Percentiles rank a stretch among this genome's conserved stretches.
phyloP scores from a whole-genome alignment of 2,888 invertebrate species.

The Bombylius major region DNA sequence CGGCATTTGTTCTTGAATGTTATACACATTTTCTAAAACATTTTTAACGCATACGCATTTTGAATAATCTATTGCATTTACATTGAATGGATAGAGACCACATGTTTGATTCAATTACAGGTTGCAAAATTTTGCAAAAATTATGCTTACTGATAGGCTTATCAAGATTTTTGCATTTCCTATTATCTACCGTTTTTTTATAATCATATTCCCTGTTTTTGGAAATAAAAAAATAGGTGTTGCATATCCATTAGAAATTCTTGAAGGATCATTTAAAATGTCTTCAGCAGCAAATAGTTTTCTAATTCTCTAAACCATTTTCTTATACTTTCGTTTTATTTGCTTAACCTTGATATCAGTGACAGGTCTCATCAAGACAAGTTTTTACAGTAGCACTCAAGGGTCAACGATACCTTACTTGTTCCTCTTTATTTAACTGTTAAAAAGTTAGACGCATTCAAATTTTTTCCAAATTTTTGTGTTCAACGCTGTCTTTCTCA shows the following conservation, averaged over 20 bases:
- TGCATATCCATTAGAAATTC: slow-evolving; percentile 4
- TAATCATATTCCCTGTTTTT: slow-evolving; percentile 11
- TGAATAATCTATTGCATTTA: not conserved
- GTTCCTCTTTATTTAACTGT: too few species aligned
- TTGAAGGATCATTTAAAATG: slow-evolving; percentile 3
- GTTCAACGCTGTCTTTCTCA: too few species aligned
- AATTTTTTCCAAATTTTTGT: too few species aligned
- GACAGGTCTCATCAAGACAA: too few species aligned
- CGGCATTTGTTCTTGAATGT: too few species aligned
- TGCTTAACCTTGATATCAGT: too few species aligned
- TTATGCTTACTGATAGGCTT: slow-evolving; percentile 4
- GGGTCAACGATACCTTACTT: too few species aligned
- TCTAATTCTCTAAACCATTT: slow-evolving; percentile 9
- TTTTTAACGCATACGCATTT: slow-evolving; percentile 4
- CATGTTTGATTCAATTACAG: slow-evolving; percentile 6
- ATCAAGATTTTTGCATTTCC: slow-evolving; percentile 5
- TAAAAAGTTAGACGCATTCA: too few species aligned
- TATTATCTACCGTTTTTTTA: slow-evolving; percentile 12
- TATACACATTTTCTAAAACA: too few species aligned
- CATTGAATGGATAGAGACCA: slow-evolving; percentile 9
- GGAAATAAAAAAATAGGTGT: slow-evolving; percentile 5
- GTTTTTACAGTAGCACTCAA: too few species aligned
- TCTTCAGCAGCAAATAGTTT: slow-evolving; percentile 4
- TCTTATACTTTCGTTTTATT: slow-evolving; percentile 4
- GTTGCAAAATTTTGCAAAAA: slow-evolving; percentile 6